Conservation (phyloP, 2,888 invertebrate species). For the Pollenia angustigena region DNA sequence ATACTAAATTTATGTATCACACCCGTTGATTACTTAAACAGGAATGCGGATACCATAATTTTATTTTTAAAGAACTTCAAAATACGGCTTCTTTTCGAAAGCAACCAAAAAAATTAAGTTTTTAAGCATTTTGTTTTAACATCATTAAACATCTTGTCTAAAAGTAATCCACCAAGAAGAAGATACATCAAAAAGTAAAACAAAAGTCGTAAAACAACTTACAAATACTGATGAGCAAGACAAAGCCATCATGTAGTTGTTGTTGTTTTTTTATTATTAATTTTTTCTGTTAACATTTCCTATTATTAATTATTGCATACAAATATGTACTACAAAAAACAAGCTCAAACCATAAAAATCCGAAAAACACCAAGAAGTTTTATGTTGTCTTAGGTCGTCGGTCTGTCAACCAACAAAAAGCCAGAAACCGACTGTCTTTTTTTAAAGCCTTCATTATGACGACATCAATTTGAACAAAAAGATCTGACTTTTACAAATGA, state of each 20-base stretch:
- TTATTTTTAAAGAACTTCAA: too few relatives aligned
- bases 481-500: constrained; percentile 1
- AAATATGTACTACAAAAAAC: background rate
- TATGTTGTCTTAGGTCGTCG: constrained; percentile 23
- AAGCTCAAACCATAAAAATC: background rate
- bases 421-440: background rate
- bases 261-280: background rate
- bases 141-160: constrained; percentile 1
- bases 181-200: constrained; percentile 10
- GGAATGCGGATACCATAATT: background rate
- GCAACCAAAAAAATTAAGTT: too few relatives aligned
- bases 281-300: background rate
- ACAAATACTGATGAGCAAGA: constrained; percentile 43
- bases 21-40: background rate
- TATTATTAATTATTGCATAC: constrained; percentile 15
- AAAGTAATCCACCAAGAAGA: background rate
- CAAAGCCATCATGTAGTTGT: constrained; percentile 21
- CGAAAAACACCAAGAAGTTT: constrained; percentile 13
- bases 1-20: background rate
- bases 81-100: too few relatives aligned
- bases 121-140: background rate
- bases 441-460: background rate
- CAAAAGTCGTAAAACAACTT: constrained; percentile 48
- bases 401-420: background rate
- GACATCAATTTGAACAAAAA: background rate